Evolutionary conservation across 2,888 invertebrate species (phyloP), one percentile per base, ranked within the genome.

Genomic region (Tetragonisca angustula): DNA sequence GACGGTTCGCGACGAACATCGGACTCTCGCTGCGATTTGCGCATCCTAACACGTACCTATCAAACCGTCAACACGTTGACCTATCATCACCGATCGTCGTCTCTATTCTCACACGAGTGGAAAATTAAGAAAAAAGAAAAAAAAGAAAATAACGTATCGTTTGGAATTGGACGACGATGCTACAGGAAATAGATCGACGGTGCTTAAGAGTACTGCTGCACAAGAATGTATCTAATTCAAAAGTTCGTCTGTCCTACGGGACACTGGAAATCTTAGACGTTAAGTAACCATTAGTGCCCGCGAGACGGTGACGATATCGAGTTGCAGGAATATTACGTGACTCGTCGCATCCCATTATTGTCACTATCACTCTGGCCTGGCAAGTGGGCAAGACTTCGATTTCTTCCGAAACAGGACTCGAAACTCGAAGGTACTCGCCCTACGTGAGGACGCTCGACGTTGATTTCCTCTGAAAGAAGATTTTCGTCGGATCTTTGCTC

Each of bases 241-340:
- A 88, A 87, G 87, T 85, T 88, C 74, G 81, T 87, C 82, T 52
- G 70, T 56, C 78, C 79, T 32, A 59, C 62, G 43, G 67, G 27
- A 43, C 43, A 11, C 56, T 72, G 83, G 89, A 88, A 88, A 89
- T 83, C 78, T 86, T 88, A 88, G 88, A 88, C 83, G 82, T 81
- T 78, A 75, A 73, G 82, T 89, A 88, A 87, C 91, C 91, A 91
- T 91, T 91, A 91, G 90, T 87, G 76, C 83, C 86, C 74, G 70
- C 71, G 71, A 65, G 72, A 70, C 84, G 75, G 81, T 71, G 6
- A 69, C 76, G 85, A 84, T 91, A 91, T 91, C 91, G 84, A 82
- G 83, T 91, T 91, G 81, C 90, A 84, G 72, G 86, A 76, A 86
- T 88, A 87, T 89, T 89, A 88, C 78, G 85, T 79, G 79, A 86